Percentiles rank a stretch among this genome's conserved stretches.
phyloP scores from a whole-genome alignment of 2,113 vertebrate species.

The Capricornis sumatraensis region DNA sequence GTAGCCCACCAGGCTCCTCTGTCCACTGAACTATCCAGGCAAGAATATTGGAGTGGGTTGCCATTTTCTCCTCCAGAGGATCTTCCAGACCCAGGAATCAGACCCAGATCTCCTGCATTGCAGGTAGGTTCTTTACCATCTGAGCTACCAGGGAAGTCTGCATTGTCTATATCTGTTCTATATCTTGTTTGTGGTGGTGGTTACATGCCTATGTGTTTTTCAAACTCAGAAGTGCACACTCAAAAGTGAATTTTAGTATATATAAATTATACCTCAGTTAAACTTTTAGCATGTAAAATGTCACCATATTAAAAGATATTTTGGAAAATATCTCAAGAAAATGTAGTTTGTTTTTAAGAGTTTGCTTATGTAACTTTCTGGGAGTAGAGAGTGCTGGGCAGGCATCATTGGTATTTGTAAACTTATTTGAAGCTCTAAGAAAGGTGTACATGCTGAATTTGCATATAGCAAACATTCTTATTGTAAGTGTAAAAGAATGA shows the following conservation, averaged over 20 bases:
- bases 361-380: not conserved
- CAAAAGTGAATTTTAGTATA: conserved; percentile 24
- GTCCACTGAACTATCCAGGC: not conserved
- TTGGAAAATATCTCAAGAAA: not conserved
- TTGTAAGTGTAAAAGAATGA: conserved; percentile 20
- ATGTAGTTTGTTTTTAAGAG: conserved; percentile 27
- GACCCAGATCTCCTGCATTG: not conserved
- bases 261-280: conserved; percentile 11
- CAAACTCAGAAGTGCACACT: not conserved
- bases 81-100: not conserved
- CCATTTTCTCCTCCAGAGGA: not conserved
- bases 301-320: conserved; percentile 19
- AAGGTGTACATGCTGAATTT: not conserved
- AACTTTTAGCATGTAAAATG: conserved; percentile 4
- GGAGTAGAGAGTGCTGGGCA: not conserved
- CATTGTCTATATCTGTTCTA: not conserved
- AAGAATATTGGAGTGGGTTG: not conserved
- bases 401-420: not conserved
- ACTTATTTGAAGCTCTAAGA: conserved; percentile 32
- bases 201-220: not conserved
- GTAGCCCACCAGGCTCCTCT: not conserved
- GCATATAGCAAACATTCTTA: conserved; percentile 18
- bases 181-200: not conserved
- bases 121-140: not conserved
- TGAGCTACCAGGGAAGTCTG: not conserved